These are phyloP conservation scores for Empis stercorea DNA, from an alignment of 2,888 invertebrate species.

Conservation along the genomic window DNA sequence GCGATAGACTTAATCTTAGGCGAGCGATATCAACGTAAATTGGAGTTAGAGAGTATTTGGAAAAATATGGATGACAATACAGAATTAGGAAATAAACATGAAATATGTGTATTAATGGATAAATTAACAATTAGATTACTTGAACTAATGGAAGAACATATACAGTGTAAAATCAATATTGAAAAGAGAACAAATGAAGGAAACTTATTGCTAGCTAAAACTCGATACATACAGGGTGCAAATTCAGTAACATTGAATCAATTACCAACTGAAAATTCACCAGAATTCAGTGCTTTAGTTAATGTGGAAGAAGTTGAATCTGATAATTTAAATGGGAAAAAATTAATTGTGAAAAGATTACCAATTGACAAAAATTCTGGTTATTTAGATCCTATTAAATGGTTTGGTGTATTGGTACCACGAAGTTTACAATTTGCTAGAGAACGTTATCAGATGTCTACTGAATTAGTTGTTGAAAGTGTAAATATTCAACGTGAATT, in stretches of 20 bases:
- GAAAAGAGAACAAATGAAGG: constrained; percentile 58
- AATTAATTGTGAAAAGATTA: constrained; percentile 30
- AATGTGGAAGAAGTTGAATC: constrained; percentile 26
- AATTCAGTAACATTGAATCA: constrained; percentile 55
- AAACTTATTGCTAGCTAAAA: constrained; percentile 60
- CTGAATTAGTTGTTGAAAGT: constrained; percentile 53
- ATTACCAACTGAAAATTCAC: constrained; percentile 47
- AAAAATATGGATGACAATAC: too few species aligned
- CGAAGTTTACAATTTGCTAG: constrained; percentile 64
- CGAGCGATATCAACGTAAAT: too few species aligned
- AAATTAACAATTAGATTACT: constrained; percentile 54
- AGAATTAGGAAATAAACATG: too few species aligned
- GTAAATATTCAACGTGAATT: constrained; percentile 57
- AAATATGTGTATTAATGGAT: constrained; percentile 45
- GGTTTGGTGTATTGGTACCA: constrained; percentile 81
- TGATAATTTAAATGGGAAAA: constrained; percentile 27
- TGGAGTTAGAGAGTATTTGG: too few species aligned
- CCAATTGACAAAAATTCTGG: constrained; percentile 30
- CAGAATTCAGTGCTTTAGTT: constrained; percentile 38
- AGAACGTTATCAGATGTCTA: constrained; percentile 53
- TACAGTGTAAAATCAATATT: constrained; percentile 51
- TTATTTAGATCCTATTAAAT: constrained; percentile 55
- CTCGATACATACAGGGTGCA: constrained; percentile 67
- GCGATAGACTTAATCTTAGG: too few species aligned
- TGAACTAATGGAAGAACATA: constrained; percentile 59